Conservation (phyloP, 1,140 invertebrate genomes). For the Aporrectodea caliginosa region DNA sequence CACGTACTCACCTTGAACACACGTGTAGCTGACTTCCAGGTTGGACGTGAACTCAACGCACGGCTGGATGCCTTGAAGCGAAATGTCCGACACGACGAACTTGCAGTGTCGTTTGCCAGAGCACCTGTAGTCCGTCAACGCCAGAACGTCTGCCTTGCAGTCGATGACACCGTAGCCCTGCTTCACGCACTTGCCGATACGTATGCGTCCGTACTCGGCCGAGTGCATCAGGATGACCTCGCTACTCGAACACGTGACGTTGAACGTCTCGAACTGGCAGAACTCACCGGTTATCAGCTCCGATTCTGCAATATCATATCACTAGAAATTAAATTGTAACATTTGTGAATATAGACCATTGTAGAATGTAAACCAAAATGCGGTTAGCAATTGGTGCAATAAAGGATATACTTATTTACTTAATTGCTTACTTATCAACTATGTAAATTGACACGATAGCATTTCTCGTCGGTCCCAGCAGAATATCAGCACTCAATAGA, state of each 20-base stretch:
- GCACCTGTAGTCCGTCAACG: neutral
- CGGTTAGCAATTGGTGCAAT: too few species aligned
- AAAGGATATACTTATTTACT: too few species aligned
- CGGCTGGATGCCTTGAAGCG: neutral
- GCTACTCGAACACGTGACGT: neutral
- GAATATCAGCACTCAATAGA: too few species aligned
- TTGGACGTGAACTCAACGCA: neutral
- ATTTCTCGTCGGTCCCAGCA: too few species aligned
- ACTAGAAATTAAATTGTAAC: too few species aligned
- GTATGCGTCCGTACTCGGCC: constrained; percentile 1
- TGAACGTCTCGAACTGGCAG: constrained; percentile 17
- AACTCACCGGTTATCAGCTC: constrained; percentile 1
- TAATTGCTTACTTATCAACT: too few species aligned
- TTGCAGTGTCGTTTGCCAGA: neutral
- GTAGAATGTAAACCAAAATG: too few species aligned
- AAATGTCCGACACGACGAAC: neutral
- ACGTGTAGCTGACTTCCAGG: neutral
- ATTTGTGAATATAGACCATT: too few species aligned
- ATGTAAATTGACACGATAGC: too few species aligned
- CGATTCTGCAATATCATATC: neutral
- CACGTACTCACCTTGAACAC: neutral
- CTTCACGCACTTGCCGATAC: neutral
- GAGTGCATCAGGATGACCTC: constrained; percentile 14
- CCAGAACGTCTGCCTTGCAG: neutral
- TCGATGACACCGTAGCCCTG: neutral